Base-by-base conservation (phyloP, 2,113 vertebrate species). In the Myrmecophaga tridactyla region DNA sequence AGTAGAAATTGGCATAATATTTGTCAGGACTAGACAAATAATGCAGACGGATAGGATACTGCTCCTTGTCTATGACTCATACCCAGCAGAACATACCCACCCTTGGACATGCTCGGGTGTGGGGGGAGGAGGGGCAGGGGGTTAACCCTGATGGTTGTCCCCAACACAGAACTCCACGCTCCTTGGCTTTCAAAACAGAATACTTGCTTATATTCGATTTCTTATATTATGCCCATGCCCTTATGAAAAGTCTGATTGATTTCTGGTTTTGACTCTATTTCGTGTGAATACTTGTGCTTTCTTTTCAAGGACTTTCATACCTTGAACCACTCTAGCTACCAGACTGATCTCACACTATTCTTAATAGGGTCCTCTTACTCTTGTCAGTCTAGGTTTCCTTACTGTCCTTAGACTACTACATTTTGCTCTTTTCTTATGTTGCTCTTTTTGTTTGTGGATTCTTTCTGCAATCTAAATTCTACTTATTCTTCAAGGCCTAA, bases 21-120 rank as follows among this genome's bases (percentile, higher is more conserved):
- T 97, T 95, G 88, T 72, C 62, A 89, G 62, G 27, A 80, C 72
- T 89, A 84, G 58, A 91, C 92, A 96, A 97, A 97, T 10, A 97
- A 89, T 63, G 29, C 36, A 69, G 60, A 92, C 51, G 94, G 85
- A 73, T 76, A 94, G 70, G 60, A 89, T 77, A 82, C 25, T 6
- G 56, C 51, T 41, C 48, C 41, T 84, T 20, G 29, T 14, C 27
- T n/a, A 2, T 80, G 85, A 92, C 89, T 94, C 81, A 83, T 25
- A 77, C 53, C n/a, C 39, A 17, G 15, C 9, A 75, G 63, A 70
- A 34, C 60, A 83, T 46, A 18, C n/a, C n/a, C n/a, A n/a, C 29
- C 6, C 25, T 36, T 89, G n/a, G 81, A 65, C 10, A 18, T 31
- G 43, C n/a, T n/a, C n/a, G n/a, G n/a, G n/a, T n/a, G n/a, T n/a